These are phyloP conservation scores for Agrotis clavis DNA, from an alignment of 2,888 invertebrate genomes.

Conservation along the genomic window DNA sequence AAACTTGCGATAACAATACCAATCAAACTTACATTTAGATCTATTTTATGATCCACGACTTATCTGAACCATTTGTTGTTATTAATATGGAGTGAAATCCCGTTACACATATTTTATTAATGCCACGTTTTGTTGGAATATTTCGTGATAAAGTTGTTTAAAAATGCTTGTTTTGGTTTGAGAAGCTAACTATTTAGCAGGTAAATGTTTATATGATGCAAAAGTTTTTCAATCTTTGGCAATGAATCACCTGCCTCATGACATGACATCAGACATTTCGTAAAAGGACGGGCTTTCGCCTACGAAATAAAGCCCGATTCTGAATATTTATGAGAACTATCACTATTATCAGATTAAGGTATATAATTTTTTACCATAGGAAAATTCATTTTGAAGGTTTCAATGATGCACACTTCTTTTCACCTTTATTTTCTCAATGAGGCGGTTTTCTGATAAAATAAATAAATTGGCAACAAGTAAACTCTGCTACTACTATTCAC, in stretches of 20 bases:
- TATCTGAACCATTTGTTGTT: slow-evolving; percentile 16
- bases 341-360: not conserved
- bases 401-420: not conserved
- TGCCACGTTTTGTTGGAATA: slow-evolving; percentile 83
- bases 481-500: not conserved
- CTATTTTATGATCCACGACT: not conserved
- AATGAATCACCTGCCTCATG: slow-evolving; percentile 59
- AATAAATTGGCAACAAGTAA: not conserved
- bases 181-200: slow-evolving; percentile 49
- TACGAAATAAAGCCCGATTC: not conserved
- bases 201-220: slow-evolving; percentile 39
- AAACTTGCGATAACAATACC: slow-evolving; percentile 23
- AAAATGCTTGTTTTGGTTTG: slow-evolving; percentile 70
- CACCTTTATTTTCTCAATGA: not conserved
- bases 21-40: not conserved
- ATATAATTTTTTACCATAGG: not conserved
- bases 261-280: slow-evolving; percentile 75
- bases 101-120: slow-evolving; percentile 68
- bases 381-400: not conserved
- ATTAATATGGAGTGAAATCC: slow-evolving; percentile 51
- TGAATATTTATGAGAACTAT: not conserved
- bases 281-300: slow-evolving; percentile 29
- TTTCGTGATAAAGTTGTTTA: slow-evolving; percentile 52
- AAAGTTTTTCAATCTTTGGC: slow-evolving; percentile 35
- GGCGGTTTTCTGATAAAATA: not conserved